These are phyloP conservation scores for Probosciger aterrimus DNA, from an alignment of 2,113 vertebrate species.

Conservation along the genomic window DNA sequence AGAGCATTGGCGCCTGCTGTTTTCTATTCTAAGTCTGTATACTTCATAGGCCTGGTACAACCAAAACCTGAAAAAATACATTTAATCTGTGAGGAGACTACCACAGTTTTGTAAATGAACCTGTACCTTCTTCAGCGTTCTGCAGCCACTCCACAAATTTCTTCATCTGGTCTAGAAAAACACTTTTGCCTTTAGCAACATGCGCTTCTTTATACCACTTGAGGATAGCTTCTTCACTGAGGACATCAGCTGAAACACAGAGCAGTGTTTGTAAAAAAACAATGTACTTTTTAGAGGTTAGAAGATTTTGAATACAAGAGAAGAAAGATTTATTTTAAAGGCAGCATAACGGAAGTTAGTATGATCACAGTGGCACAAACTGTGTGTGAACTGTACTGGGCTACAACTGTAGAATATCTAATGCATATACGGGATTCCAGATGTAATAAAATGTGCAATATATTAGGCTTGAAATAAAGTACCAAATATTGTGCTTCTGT, in stretches of 20 bases:
- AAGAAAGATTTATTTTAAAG: not conserved
- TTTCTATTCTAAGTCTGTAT: not conserved
- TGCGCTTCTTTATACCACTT: conserved; percentile 93
- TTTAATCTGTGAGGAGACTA: not conserved
- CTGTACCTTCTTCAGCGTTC: conserved; percentile 89
- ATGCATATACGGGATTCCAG: not conserved
- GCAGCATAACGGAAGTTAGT: not conserved
- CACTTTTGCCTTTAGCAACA: conserved; percentile 88
- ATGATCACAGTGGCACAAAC: not conserved
- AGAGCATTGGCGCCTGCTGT: not conserved
- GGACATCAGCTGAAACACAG: conserved; percentile 83
- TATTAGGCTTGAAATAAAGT: conserved; percentile 1
- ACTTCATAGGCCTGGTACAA: not conserved
- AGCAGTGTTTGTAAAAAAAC: not conserved
- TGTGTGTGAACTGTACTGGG: not conserved
- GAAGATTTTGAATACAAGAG: not conserved
- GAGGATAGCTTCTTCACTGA: conserved; percentile 90
- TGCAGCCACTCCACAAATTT: conserved; percentile 94
- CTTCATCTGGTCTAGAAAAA: conserved; percentile 95
- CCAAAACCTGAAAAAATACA: not conserved
- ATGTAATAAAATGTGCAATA: not conserved
- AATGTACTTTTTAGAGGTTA: not conserved
- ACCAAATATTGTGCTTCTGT: not conserved
- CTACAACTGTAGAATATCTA: not conserved
- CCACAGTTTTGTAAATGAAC: not conserved